Percentiles rank a stretch among this genome's conserved stretches.
phyloP scores from a whole-genome alignment of 2,888 invertebrate genomes.

The Perithous albicinctus region DNA sequence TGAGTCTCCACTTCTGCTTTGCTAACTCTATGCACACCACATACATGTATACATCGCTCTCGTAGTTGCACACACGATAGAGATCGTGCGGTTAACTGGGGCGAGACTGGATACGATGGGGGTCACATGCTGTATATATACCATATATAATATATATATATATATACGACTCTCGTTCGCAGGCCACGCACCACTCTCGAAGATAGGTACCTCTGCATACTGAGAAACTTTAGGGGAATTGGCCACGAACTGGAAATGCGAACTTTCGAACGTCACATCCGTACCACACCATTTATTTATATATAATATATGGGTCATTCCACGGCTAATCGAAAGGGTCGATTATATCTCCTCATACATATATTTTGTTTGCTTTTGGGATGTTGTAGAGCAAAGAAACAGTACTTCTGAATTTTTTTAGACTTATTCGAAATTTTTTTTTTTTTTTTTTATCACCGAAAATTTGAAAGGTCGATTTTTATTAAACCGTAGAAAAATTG shows the following conservation, averaged over 20 bases:
- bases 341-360: too few species aligned
- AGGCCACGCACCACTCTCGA: constrained; percentile 57
- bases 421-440: too few species aligned
- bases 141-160: too few species aligned
- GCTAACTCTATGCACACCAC: constrained; percentile 23
- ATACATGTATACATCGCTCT: background rate
- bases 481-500: too few species aligned
- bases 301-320: too few species aligned
- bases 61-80: constrained; percentile 44
- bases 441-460: too few species aligned
- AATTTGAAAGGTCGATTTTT: too few species aligned
- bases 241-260: constrained; percentile 59
- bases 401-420: too few species aligned
- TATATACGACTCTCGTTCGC: constrained; percentile 26
- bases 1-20: background rate
- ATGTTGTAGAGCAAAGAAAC: too few species aligned
- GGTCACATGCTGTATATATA: constrained; percentile 23
- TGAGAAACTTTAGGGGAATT: constrained; percentile 55
- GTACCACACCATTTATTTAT: constrained; percentile 9
- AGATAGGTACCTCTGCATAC: constrained; percentile 42
- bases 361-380: too few species aligned
- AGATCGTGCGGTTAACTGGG: constrained; percentile 54
- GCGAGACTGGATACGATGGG: constrained; percentile 27
- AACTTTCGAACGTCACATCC: constrained; percentile 55
- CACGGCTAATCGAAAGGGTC: too few species aligned